Evolutionary conservation across 1,140 invertebrate genomes (phyloP), one percentile per base, ranked within the genome.

Genomic region (Bactericera cockerelli): DNA sequence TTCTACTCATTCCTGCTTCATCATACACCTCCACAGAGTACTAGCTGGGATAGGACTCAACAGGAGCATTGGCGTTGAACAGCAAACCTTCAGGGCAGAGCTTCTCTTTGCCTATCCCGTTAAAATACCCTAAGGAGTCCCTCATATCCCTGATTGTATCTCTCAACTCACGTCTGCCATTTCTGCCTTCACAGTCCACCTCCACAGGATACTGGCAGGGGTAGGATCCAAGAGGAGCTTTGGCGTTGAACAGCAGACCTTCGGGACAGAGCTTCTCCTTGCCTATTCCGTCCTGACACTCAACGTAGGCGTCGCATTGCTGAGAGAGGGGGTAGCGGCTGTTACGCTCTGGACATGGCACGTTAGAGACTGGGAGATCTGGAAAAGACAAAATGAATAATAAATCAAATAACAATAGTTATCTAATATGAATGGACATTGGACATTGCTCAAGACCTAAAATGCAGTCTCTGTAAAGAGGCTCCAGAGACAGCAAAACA

Each of bases 171-270:
- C 86, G 88, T 59, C 81, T 73, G 13, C 76, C 72, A 1, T 81
- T 71, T 64, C 87, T 76, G 61, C 80, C 81, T 2, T 75, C 72
- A 69, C 89, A 92, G 59, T 84, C 76, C 2, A 91, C 82, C 59
- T 90, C 86, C 19, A 82, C 82, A 11, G 88, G 87, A 70, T 90
- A 90, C 61, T 84, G 81, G 66, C 89, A 91, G 8, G 87, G 86
- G 66, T 86, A 90, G 28, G 80, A 77, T 54, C 81, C 82, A 42
- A 77, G 70, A 1, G 79, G 78, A 0, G 77, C 77, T 22, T 83
- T 80, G 11, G 85, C 78, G 68, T 91, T 89, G 72, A 87, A 93
- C 0, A 87, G 72, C 1, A 92, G 73, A 36, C 90, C 89, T 66
- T 92, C 89, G 0, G 87, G 86, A 62, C 90, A 93, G 1, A 84